phyloP scores from a whole-genome alignment of 2,888 invertebrate species.

The Pollenia amentaria region DNA sequence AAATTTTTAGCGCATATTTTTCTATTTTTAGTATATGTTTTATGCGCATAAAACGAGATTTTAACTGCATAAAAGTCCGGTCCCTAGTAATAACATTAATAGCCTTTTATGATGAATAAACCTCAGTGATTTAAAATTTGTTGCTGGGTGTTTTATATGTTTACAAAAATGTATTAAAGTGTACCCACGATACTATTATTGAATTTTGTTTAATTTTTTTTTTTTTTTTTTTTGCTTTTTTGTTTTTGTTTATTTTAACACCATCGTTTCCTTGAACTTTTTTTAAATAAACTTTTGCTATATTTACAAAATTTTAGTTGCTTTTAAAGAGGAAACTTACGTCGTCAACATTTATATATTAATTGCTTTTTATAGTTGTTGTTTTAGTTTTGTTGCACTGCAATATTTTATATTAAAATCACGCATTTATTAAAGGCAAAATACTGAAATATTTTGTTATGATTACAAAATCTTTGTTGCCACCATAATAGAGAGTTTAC shows the following conservation, averaged over 20 bases:
- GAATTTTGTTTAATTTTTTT: too few relatives aligned
- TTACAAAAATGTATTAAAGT: background rate
- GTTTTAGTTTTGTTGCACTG: constrained; percentile 1
- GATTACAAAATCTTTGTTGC: constrained; percentile 43
- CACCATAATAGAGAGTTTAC: constrained; percentile 2
- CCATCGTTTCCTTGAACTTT: constrained; percentile 70
- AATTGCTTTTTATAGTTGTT: constrained; percentile 6
- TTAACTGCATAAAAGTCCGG: too few relatives aligned
- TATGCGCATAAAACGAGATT: too few relatives aligned
- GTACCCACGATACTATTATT: background rate
- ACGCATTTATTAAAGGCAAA: constrained; percentile 55
- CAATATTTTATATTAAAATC: constrained; percentile 42
- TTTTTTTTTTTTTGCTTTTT: constrained; percentile 39
- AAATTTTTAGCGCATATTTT: too few relatives aligned
- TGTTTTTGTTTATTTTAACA: constrained; percentile 68
- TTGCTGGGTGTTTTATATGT: background rate
- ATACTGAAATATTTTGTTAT: constrained; percentile 30
- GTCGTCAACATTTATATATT: constrained; percentile 5
- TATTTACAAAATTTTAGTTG: background rate
- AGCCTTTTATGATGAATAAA: background rate
- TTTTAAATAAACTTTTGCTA: constrained; percentile 45
- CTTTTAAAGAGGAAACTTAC: constrained; percentile 10
- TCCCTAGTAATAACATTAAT: constrained; percentile 2
- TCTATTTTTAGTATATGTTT: too few relatives aligned
- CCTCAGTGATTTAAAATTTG: constrained; percentile 18